phyloP scores from a whole-genome alignment of 2,797 vertebrate genomes.

The Apogon talboti region DNA sequence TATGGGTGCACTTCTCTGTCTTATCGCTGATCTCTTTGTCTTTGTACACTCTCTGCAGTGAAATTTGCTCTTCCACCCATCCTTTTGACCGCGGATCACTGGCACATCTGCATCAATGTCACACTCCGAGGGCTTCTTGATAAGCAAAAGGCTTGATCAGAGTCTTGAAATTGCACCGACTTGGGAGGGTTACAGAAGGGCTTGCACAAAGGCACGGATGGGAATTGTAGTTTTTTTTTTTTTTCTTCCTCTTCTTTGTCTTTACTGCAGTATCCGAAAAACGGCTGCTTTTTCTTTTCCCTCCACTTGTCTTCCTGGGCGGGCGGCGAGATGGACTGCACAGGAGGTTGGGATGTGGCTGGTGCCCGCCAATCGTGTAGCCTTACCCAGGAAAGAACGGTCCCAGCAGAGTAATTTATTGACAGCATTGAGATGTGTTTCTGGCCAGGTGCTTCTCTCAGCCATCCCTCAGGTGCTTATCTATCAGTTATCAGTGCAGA shows the following conservation, averaged over 20 bases:
- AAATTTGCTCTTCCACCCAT: constrained; percentile 52
- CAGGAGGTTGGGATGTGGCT: constrained; percentile 56
- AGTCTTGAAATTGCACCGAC: constrained; percentile 57
- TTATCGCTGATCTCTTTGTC: constrained; percentile 81
- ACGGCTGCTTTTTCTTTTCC: constrained; percentile 13
- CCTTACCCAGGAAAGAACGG: constrained; percentile 65
- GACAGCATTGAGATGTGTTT: constrained; percentile 73
- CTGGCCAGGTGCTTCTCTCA: constrained; percentile 73
- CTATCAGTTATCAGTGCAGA: constrained; percentile 78
- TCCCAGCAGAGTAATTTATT: constrained; percentile 73
- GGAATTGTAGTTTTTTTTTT: background rate
- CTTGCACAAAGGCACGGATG: constrained; percentile 9
- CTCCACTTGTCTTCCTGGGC: constrained; percentile 45
- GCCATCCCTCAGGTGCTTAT: constrained; percentile 80
- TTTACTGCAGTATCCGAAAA: constrained; percentile 51
- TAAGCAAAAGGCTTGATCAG: constrained; percentile 43
- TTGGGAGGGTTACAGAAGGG: constrained; percentile 34
- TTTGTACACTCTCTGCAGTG: constrained; percentile 64
- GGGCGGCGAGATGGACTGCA: constrained; percentile 64
- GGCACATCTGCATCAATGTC: constrained; percentile 62
- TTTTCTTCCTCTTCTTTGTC: constrained; percentile 7
- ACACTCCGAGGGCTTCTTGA: constrained; percentile 41
- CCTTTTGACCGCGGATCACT: constrained; percentile 53
- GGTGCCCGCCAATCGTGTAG: constrained; percentile 57
- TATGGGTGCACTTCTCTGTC: constrained; percentile 72